These are phyloP conservation scores for Acrocera orbiculus DNA, from an alignment of 2,888 invertebrate species.

Conservation along the genomic window DNA sequence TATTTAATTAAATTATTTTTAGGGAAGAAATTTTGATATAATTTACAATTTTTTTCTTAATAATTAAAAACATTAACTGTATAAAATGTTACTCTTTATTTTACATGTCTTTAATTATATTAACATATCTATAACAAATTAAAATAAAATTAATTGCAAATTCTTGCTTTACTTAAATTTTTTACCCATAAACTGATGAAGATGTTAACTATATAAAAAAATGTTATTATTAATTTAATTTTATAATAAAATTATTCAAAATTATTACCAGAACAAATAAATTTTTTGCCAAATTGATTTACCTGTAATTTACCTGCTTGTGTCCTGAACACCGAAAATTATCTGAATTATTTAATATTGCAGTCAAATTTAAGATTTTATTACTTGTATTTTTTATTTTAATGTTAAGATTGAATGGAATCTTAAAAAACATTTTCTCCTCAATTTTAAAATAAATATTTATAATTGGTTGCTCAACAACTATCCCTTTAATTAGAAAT, in stretches of 20 bases:
- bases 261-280: constrained; percentile 29
- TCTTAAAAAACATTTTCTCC: constrained; percentile 31
- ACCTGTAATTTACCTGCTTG: constrained; percentile 47
- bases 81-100: no score
- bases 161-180: no score
- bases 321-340: constrained; percentile 92
- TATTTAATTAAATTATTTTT: no score
- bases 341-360: constrained; percentile 36
- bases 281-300: constrained; percentile 20
- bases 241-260: neutral
- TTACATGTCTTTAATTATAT: no score
- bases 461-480: constrained; percentile 26
- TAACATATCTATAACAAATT: no score
- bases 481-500: constrained; percentile 25
- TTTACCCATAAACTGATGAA: no score
- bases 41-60: no score
- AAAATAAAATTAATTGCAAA: no score
- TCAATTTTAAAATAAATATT: constrained; percentile 31
- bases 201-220: no score
- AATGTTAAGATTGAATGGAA: constrained; percentile 29
- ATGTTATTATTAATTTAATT: no score
- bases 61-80: no score
- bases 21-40: no score
- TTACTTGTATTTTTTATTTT: constrained; percentile 28
- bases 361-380: constrained; percentile 27